Base-by-base conservation (phyloP, 2,113 vertebrate genomes). In the Connochaetes taurinus region DNA sequence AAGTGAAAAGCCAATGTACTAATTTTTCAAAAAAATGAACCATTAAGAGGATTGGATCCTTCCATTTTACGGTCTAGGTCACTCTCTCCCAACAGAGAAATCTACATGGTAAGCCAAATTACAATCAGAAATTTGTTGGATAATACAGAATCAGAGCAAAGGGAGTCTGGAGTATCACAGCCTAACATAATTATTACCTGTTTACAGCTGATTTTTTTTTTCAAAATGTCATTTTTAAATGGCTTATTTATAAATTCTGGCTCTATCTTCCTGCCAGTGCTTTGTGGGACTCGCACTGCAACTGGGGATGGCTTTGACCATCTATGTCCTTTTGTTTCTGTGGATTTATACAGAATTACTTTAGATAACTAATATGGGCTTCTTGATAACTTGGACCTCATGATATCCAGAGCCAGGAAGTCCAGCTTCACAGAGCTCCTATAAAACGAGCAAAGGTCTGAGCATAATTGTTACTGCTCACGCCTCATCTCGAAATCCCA, bases 191-290 rank as follows among this genome's bases (percentile, higher is more conserved):
- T 83, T 60, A 60, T 60, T 89, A 67, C 45, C 92, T 55, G 40
- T 91, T 95, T 94, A 78, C 29, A 58, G 53, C 31, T 29, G 52
- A 55, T 50, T 92, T 85, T 93, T 87, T 84, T 94, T 93, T 88
- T 78, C 87, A 96, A 95, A 96, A 91, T 95, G 45, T 97, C 40
- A 76, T 62, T 88, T 96, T 36, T 16, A 78, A 92, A 85, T 80
- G 31, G 74, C 52, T 33, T 81, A 40, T 36, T 91, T 94, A 86
- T 45, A 88, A 91, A 92, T 90, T 90, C 78, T 91, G 25, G 27
- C 8, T 92, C 13, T 90, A 87, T n/a, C 89, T 93, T 94, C 19
- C 76, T 88, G 53, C 64, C 82, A 94, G 36, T 80, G 53, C 53
- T 40, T 47, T 17, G 0, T 94, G 40, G 25, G 33, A 89, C 62